Conservation (phyloP, 2,797 vertebrate genomes). For the Hozukius guyotensis region DNA sequence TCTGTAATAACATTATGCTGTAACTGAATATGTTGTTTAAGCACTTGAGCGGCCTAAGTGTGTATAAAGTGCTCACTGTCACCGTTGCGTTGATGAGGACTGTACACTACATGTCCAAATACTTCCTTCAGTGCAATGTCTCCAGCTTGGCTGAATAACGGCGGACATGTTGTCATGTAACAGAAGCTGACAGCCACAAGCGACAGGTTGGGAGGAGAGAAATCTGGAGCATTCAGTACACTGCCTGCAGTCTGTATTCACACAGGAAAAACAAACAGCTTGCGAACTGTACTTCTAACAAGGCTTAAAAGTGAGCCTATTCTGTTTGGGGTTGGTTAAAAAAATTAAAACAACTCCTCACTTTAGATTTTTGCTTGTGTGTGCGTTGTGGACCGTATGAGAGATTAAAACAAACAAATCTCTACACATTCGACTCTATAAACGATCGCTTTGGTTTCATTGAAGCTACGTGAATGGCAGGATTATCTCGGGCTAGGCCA, state of each 20-base stretch:
- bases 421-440: conserved; percentile 96
- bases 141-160: conserved; percentile 86
- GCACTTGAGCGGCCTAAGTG: conserved; percentile 85
- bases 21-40: conserved; percentile 63
- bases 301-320: conserved; percentile 24
- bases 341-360: conserved; percentile 20
- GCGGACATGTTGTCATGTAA: conserved; percentile 80
- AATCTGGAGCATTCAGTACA: conserved; percentile 39
- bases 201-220: conserved; percentile 52
- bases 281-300: conserved; percentile 42
- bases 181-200: conserved; percentile 67
- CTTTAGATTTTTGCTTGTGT: conserved; percentile 28
- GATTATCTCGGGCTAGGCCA: conserved; percentile 82
- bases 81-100: conserved; percentile 67
- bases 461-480: conserved; percentile 83
- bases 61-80: conserved; percentile 90
- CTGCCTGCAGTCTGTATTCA: conserved; percentile 42
- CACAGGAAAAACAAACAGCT: conserved; percentile 46
- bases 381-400: conserved; percentile 43
- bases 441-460: conserved; percentile 98
- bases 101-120: conserved; percentile 75
- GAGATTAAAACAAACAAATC: conserved; percentile 24
- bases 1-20: conserved; percentile 50
- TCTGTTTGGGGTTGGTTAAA: conserved; percentile 26
- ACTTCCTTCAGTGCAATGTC: conserved; percentile 88